Evolutionary conservation across 1,140 invertebrate species (phyloP).

Genomic region (Zaprionus africanus): DNA sequence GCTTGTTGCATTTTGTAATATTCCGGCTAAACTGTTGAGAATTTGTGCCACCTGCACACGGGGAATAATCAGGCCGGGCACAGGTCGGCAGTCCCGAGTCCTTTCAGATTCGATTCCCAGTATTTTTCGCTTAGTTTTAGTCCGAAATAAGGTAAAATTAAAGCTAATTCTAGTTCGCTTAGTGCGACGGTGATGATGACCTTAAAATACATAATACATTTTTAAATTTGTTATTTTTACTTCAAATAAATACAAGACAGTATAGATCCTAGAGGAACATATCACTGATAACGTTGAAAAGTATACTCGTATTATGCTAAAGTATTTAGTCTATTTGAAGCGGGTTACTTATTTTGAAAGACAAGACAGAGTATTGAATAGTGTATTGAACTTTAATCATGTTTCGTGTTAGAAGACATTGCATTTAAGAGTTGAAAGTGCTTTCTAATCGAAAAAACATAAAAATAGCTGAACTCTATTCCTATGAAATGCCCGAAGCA

Average conservation of each 20-base stretch:
- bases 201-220: not conserved
- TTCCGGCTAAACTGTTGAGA: not conserved
- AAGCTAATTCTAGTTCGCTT: not conserved
- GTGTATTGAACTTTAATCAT: too few species aligned
- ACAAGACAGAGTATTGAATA: too few species aligned
- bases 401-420: too few species aligned
- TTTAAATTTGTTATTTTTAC: too few species aligned
- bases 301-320: too few species aligned
- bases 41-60: not conserved
- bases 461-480: not conserved
- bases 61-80: not conserved
- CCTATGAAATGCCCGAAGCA: not conserved
- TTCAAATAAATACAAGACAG: too few species aligned
- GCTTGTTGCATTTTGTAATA: constrained; percentile 4
- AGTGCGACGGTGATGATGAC: not conserved
- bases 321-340: too few species aligned
- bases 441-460: not conserved
- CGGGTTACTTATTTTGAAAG: not conserved
- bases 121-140: not conserved
- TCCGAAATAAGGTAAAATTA: not conserved
- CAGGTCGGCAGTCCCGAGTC: not conserved
- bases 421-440: too few species aligned
- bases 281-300: too few species aligned
- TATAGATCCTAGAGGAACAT: too few species aligned
- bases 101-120: not conserved